Evolutionary conservation across 2,888 invertebrate species (phyloP), one percentile per base, ranked within the genome.

Genomic region (Tuberolachnus salignus): DNA sequence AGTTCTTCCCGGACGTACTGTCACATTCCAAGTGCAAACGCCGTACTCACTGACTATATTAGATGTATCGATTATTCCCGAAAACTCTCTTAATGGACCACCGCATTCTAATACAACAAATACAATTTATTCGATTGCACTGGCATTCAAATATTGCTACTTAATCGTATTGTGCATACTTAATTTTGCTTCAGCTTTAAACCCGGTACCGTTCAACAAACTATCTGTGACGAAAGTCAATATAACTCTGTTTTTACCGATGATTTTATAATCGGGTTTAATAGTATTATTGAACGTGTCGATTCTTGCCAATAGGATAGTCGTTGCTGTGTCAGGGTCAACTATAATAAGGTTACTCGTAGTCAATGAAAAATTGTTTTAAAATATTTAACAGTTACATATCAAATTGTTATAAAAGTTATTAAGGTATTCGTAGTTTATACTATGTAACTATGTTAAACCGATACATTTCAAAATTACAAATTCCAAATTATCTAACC

Each of bases 1-100:
- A 3, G 88, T 90, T 84, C 90, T 89, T 1, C 95, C 94, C 1
- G 90, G 86, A 51, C 89, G 87, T 0, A 93, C 94, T 82, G 89
- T 90, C 16, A 95, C 86, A 66, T 87, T 88, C 94, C 94, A 95
- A 46, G 70, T 64, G 34, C 83, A 83, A 14, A 55, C 11, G 1
- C 19, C 10, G 13, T 11, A 23, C 21, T 6, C 46, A 16, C 6
- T 34, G 6, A 34, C 34, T 11, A 66, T 3, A 72, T 81, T 75
- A n/a, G 49, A 82, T 26, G 85, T 83, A 81, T 86, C 85, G 53
- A 92, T 88, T 51, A 87, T 84, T 3, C 92, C 92, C 16, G 89
- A 88, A 0, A 88, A 84, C 16, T 86, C 88, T 3, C 86, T 86
- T 73, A 94, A 83, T 21, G 86, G 84, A 0, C 93, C 92, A 55